phyloP scores from a whole-genome alignment of 2,113 vertebrate species.

The Empidonax traillii region DNA sequence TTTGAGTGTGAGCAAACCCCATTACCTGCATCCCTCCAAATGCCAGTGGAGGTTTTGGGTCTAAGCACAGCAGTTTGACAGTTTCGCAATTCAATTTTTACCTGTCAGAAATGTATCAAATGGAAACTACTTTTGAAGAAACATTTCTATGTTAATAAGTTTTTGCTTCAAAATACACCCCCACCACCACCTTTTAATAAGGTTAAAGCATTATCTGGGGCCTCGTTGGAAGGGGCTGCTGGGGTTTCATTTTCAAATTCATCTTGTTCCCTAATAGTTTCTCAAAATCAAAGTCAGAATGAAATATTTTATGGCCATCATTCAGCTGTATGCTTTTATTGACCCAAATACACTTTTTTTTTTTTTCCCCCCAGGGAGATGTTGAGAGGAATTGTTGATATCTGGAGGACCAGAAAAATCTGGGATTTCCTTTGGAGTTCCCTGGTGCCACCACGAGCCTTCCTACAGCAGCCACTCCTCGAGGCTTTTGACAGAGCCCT shows the following conservation, averaged over 20 bases:
- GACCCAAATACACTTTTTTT: background rate
- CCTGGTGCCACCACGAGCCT: background rate
- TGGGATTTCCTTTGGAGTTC: background rate
- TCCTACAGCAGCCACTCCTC: background rate
- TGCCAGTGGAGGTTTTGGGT: background rate
- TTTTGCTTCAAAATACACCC: background rate
- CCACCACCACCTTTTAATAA: background rate
- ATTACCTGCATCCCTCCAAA: background rate
- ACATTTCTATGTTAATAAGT: constrained; percentile 14
- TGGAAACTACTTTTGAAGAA: background rate
- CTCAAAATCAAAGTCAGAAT: background rate
- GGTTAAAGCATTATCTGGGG: background rate
- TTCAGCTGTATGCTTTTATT: background rate
- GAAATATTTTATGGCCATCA: background rate
- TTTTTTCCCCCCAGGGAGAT: background rate
- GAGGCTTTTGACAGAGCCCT: background rate
- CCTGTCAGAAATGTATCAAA: constrained; percentile 16
- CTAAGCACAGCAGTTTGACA: background rate
- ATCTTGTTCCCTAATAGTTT: background rate
- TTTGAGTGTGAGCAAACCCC: background rate
- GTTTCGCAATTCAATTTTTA: constrained; percentile 18
- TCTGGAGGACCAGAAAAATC: background rate
- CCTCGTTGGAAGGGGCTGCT: background rate
- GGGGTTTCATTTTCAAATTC: background rate
- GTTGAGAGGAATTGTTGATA: background rate